Evolutionary conservation across 1,140 invertebrate genomes (phyloP), one percentile per base, ranked within the genome.

Genomic region (Pogonomyrmex barbatus): DNA sequence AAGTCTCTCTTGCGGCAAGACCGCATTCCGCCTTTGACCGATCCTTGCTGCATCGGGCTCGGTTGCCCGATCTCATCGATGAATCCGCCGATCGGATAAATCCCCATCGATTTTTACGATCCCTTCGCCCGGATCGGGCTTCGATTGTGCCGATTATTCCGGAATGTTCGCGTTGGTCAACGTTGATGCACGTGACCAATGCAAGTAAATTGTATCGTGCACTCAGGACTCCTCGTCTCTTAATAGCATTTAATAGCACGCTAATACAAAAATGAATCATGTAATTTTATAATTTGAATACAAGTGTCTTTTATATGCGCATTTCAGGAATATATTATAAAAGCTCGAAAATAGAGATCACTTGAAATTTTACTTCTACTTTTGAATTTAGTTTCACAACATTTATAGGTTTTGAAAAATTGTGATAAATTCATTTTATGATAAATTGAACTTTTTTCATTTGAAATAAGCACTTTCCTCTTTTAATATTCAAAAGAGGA

Each of bases 21-120:
- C 92, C 88, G 85, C 92, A 93, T 92, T 92, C 91, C 92, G 85
- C 75, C 75, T 91, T 93, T 89, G 91, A 92, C 87, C 91, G 88
- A 63, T 89, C 89, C 87, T 89, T 87, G 63, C 75, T 70, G 63
- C 47, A 17, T 60, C 30, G 9, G 56, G 75, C 83, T 86, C 86
- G 81, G 86, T 79, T 83, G 82, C 71, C 85, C 87, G 73, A 87
- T 90, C 85, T 87, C 83, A 82, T 89, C 89, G 87, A 90, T 89
- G 89, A 89, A 91, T 90, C 82, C 89, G 88, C 67, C 86, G 88
- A 90, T 90, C 88, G 88, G 89, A 88, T 75, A 90, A 81, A 87
- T 82, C 65, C 47, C 65, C 58, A n/a, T 47, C 79, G 77, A 89
- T 90, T 90, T 90, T 90, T 84, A 89, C 68, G 78, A 90, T 88